A percentile compares a stretch with the other conserved stretches of the same genome.
Conservation (phyloP, 2,797 vertebrate species). For the Muscicapa comitata region DNA sequence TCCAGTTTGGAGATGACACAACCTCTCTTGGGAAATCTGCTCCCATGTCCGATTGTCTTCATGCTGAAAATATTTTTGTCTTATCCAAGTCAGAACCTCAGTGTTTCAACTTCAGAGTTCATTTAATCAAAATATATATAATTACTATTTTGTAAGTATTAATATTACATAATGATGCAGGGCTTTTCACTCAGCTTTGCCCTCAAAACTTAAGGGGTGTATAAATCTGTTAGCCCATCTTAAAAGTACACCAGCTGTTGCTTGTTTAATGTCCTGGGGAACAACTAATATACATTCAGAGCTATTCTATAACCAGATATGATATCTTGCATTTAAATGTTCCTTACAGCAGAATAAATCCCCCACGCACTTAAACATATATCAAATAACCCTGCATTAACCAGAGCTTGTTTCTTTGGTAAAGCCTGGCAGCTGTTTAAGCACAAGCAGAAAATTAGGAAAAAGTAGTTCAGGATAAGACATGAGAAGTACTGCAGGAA, state of each 20-base stretch:
- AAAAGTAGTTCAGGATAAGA: background rate
- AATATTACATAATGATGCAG: background rate
- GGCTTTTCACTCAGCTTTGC: background rate
- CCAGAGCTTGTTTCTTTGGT: background rate
- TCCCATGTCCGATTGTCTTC: background rate
- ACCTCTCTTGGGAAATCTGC: background rate
- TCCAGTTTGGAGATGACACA: background rate
- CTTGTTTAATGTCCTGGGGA: background rate
- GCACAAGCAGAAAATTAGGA: background rate
- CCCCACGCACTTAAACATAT: background rate
- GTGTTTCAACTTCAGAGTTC: background rate
- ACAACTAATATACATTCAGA: background rate
- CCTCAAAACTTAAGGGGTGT: background rate
- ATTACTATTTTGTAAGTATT: background rate
- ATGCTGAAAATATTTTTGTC: background rate
- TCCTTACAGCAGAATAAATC: background rate
- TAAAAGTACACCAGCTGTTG: background rate
- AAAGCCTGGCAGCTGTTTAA: conserved; percentile 11
- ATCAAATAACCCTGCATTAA: background rate
- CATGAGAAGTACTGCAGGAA: background rate
- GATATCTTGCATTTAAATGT: background rate
- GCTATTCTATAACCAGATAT: background rate
- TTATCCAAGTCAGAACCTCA: background rate
- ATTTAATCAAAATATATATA: background rate
- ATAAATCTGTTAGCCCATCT: background rate